phyloP scores from a whole-genome alignment of 1,140 invertebrate genomes.

The Hylaeus anthracinus region DNA sequence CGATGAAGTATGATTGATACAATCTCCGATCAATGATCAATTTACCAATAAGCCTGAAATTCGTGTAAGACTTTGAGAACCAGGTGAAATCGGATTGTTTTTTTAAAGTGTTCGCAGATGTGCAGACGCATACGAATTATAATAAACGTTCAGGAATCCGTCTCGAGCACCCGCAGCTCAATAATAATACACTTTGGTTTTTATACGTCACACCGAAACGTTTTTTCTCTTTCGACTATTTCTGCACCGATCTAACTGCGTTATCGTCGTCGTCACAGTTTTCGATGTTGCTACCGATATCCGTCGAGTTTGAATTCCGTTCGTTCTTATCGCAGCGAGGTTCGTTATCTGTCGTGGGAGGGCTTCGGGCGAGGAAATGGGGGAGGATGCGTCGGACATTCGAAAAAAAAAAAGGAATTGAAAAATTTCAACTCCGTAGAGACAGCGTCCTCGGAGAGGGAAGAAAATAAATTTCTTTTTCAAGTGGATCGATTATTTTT shows the following conservation, averaged over 20 bases:
- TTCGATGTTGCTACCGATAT: slow-evolving; percentile 30
- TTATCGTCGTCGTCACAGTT: slow-evolving; percentile 23
- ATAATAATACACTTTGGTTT: slow-evolving; percentile 40
- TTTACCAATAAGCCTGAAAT: no score
- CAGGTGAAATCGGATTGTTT: background rate
- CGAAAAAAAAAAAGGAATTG: slow-evolving; percentile 7
- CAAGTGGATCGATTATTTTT: background rate
- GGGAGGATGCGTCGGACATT: background rate
- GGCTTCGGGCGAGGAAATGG: background rate
- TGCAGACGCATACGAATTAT: slow-evolving; percentile 2
- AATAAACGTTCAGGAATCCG: slow-evolving; percentile 42
- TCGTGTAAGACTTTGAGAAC: no score
- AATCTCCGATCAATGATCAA: no score
- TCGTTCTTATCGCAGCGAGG: no score
- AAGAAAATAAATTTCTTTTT: background rate
- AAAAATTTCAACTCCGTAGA: background rate
- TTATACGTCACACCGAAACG: slow-evolving; percentile 17
- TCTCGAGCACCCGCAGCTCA: slow-evolving; percentile 45
- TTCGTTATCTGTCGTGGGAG: background rate
- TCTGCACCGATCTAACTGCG: slow-evolving; percentile 27
- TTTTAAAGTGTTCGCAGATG: background rate
- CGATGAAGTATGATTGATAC: no score
- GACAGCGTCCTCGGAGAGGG: background rate
- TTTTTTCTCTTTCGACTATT: slow-evolving; percentile 13
- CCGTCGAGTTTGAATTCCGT: background rate